These are phyloP conservation scores for Cyprinodon variegatus DNA, from an alignment of 2,113 vertebrate species.

Conservation along the genomic window DNA sequence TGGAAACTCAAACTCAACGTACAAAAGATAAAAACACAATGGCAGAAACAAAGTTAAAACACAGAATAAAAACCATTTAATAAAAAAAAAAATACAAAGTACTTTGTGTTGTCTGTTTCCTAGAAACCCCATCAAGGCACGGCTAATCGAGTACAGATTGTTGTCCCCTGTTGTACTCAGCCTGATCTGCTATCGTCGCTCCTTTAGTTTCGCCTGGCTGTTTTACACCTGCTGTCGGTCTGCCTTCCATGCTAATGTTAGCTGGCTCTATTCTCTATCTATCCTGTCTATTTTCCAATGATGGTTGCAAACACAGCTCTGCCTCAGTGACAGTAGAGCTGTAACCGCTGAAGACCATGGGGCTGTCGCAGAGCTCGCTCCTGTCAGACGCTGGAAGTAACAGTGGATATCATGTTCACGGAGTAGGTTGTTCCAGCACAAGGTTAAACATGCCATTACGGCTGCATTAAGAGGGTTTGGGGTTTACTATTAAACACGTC, in stretches of 20 bases:
- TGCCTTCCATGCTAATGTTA: slow-evolving; percentile 1
- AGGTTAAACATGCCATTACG: slow-evolving; percentile 23
- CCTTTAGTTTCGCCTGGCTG: slow-evolving; percentile 42
- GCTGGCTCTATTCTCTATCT: slow-evolving; percentile 8
- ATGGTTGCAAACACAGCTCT: slow-evolving; percentile 36
- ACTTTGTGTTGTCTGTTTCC: slow-evolving; percentile 23
- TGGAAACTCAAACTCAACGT: too few relatives aligned
- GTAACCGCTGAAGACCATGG: slow-evolving; percentile 43
- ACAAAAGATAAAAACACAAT: too few relatives aligned
- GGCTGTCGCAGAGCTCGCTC: slow-evolving; percentile 68
- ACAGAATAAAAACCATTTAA: too few relatives aligned
- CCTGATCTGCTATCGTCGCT: slow-evolving; percentile 53
- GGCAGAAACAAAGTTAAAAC: too few relatives aligned
- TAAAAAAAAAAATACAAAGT: too few relatives aligned
- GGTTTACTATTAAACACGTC: not conserved
- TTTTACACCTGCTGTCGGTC: not conserved
- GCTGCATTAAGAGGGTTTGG: not conserved
- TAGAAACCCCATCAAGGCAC: slow-evolving; percentile 18
- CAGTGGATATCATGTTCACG: slow-evolving; percentile 75
- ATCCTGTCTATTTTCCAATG: not conserved
- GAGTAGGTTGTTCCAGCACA: slow-evolving; percentile 57
- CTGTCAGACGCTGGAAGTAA: slow-evolving; percentile 57
- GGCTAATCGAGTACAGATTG: slow-evolving; percentile 40
- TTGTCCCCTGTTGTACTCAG: not conserved
- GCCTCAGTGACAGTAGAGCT: slow-evolving; percentile 35